Evolutionary conservation across 1,140 invertebrate genomes (phyloP), one percentile per base, ranked within the genome.

Genomic region (Drosophila nikananu): DNA sequence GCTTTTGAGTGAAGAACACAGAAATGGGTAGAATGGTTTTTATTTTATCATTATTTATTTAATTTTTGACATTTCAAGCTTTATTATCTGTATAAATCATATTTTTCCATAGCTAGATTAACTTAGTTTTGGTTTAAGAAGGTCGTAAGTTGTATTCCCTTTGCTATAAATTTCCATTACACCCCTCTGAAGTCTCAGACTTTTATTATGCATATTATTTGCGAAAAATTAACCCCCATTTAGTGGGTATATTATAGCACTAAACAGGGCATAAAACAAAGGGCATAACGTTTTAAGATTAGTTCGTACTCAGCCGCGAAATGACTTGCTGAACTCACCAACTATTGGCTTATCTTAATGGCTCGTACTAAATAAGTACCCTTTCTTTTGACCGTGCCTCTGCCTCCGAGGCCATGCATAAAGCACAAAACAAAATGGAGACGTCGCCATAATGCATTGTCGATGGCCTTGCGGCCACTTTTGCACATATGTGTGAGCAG

Each of bases 381-480:
- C 66, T 46, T 30, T 51, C 66, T 39, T 42, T 13, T 27, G 12
- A 13, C 13, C 19, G n/a, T 12, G 32, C 13, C 32, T 13, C 9
- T 15, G 44, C 54, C 27, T 17, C 2, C 37, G 39, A 48, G 68
- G 46, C 17, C 35, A 12, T 13, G 32, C 7, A n/a, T 30, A 37
- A 32, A 27, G 19, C 13, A 30, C 44, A 42, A 39, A 41, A 30
- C 54, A 17, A 73, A 73, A 42, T 42, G 39, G 27, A 60, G 67
- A 37, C 37, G 54, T 39, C 37, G 46, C 12, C 67, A 60, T 73
- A 73, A 73, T 73, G 67, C 70, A 73, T 44, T 42, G 54, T 23
- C 71, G 67, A 60, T 78, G 75, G 63, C 75, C 75, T 77, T 77
- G 64, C 44, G 41, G 54, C 70, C 52, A 55, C 63, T 37, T 19